Base-by-base conservation (phyloP, 1,140 invertebrate species). In the Neodiprion lecontei region DNA sequence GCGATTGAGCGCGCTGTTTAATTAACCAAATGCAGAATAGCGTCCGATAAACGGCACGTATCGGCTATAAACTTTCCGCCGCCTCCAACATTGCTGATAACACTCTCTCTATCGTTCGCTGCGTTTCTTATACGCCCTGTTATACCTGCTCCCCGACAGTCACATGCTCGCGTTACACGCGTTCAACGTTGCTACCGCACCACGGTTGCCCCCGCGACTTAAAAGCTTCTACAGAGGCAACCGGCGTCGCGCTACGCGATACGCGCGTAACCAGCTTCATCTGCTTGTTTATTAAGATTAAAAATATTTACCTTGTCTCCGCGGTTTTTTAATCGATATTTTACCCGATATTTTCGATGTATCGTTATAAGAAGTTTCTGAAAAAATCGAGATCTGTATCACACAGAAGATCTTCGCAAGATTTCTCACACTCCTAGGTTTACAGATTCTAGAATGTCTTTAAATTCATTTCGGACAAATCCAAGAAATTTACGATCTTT, bases 1-100 rank as follows among this genome's bases (percentile, higher is more conserved):
- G 11, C 50, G 10, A 66, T 61, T 50, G 67, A 72, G 28, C 14
- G 50, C 8, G 78, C 74, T 80, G 77, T 85, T 85, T 82, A 85
- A 84, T 81, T 85, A 85, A 83, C 76, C 80, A 80, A 81, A 82
- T 72, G 77, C 71, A 74, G 76, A 78, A 78, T 77, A 77, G 69
- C 75, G 75, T 77, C 65, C 79, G 78, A 85, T 83, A 83, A 84
- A 83, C 72, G 73, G 76, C 78, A 79, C 76, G 78, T 78, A 82
- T 79, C 77, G 76, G 75, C 78, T 74, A 82, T 84, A 85, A 85
- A 85, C 70, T 84, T 78, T 53, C 74, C 69, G 70, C 72, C 72
- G 80, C 77, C 75, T 80, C 79, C 82, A 78, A 79, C 74, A 75
- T 72, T 77, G 69, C 78, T 80, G 81, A 84, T 83, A 84, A 85